phyloP scores from a whole-genome alignment of 2,888 invertebrate genomes.

The Plutella xylostella region DNA sequence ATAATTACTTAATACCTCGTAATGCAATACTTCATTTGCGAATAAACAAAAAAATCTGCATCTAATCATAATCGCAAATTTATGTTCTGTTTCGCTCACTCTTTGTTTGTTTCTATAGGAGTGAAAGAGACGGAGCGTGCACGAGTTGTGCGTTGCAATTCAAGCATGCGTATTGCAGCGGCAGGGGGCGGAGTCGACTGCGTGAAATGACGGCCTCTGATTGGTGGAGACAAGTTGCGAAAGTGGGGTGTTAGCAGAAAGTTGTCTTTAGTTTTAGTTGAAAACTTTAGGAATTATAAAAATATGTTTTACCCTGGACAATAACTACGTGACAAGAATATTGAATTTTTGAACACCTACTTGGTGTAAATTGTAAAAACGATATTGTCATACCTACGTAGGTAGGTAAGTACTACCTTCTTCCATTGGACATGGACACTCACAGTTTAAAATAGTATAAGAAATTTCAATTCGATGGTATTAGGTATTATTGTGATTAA shows the following conservation, averaged over 20 bases:
- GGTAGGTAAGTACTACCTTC: too few relatives aligned
- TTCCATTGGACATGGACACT: too few relatives aligned
- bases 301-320: too few relatives aligned
- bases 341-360: slow-evolving; percentile 9
- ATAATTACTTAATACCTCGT: slow-evolving; percentile 44
- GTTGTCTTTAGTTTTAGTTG: slow-evolving; percentile 46
- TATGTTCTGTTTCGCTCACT: slow-evolving; percentile 32
- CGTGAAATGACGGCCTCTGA: slow-evolving; percentile 36
- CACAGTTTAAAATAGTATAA: too few relatives aligned
- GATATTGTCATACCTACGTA: too few relatives aligned
- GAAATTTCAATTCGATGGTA: too few relatives aligned
- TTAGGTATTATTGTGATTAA: too few relatives aligned
- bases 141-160: slow-evolving; percentile 36
- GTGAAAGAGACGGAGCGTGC: slow-evolving; percentile 36
- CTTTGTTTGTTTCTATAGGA: slow-evolving; percentile 21
- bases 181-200: slow-evolving; percentile 51
- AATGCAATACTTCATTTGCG: slow-evolving; percentile 58
- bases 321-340: too few relatives aligned
- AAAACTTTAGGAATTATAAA: slow-evolving; percentile 47
- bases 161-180: slow-evolving; percentile 62
- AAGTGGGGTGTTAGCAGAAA: slow-evolving; percentile 54
- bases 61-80: slow-evolving; percentile 46
- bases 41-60: slow-evolving; percentile 64
- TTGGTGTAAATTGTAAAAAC: background rate
- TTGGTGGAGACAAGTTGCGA: slow-evolving; percentile 37